Conservation (phyloP, 2,797 vertebrate species). For the Lepilemur septentrionalis region DNA sequence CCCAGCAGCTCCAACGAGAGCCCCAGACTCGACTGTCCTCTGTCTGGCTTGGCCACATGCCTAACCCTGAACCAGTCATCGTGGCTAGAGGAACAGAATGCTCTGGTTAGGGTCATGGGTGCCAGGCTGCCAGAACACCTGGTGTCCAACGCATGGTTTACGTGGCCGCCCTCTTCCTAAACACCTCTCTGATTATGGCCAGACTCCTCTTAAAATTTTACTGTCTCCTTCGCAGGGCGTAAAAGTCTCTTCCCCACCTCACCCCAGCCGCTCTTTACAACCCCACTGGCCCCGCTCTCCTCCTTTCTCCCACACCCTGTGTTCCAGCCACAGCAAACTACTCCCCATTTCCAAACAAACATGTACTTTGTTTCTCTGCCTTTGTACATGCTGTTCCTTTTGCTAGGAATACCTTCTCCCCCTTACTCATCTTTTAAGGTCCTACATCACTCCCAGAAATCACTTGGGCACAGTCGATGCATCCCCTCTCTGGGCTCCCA, state of each 20-base stretch:
- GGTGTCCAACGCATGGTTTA: background rate
- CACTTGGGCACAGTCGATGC: background rate
- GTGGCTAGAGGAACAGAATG: background rate
- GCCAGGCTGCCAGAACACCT: background rate
- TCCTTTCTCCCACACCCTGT: constrained; percentile 55
- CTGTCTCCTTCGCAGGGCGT: background rate
- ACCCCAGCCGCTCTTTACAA: background rate
- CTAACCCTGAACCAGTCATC: background rate
- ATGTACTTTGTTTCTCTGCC: background rate
- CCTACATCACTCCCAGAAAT: background rate
- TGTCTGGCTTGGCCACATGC: background rate
- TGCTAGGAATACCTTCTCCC: background rate
- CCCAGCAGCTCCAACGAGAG: background rate
- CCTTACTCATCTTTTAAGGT: background rate
- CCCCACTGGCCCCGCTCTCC: background rate
- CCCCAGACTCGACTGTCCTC: background rate
- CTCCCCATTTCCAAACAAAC: constrained; percentile 75
- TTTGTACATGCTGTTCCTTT: constrained; percentile 10
- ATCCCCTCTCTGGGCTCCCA: background rate
- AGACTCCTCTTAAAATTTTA: background rate
- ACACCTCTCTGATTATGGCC: background rate
- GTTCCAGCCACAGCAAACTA: constrained; percentile 47
- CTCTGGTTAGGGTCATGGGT: background rate
- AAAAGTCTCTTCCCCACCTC: background rate
- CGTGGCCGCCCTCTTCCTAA: background rate